These are phyloP conservation scores for Aphelocoma californica DNA, from an alignment of 2,797 vertebrate species.

Conservation along the genomic window DNA sequence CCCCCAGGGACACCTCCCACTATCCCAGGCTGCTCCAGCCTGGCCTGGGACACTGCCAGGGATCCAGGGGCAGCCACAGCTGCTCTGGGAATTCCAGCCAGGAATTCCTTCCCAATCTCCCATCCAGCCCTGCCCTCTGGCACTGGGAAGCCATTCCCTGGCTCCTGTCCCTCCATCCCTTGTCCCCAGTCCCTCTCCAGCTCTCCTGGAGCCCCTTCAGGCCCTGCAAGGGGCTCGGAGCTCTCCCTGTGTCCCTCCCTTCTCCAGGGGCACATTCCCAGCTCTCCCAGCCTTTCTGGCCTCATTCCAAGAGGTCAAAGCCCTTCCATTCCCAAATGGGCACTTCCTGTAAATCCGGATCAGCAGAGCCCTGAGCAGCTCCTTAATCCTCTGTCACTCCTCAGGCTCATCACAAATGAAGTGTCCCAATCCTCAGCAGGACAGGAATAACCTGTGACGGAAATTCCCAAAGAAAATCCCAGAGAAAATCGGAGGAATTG, in stretches of 20 bases:
- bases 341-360: not conserved
- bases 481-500: not conserved
- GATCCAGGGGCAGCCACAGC: not conserved
- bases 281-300: not conserved
- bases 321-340: not conserved
- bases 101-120: not conserved
- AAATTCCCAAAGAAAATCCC: not conserved
- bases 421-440: not conserved
- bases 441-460: not conserved
- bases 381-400: not conserved
- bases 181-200: not conserved
- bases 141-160: not conserved
- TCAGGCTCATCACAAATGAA: not conserved
- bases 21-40: fast-evolving
- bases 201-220: not conserved
- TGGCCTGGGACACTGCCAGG: not conserved
- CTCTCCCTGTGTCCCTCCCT: not conserved
- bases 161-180: not conserved
- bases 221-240: not conserved
- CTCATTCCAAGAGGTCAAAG: not conserved
- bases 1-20: not conserved
- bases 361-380: not conserved
- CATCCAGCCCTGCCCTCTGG: not conserved
- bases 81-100: not conserved
- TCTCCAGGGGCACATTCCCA: not conserved